Evolutionary conservation across 2,888 invertebrate species (phyloP).

Genomic region (Empis livida): DNA sequence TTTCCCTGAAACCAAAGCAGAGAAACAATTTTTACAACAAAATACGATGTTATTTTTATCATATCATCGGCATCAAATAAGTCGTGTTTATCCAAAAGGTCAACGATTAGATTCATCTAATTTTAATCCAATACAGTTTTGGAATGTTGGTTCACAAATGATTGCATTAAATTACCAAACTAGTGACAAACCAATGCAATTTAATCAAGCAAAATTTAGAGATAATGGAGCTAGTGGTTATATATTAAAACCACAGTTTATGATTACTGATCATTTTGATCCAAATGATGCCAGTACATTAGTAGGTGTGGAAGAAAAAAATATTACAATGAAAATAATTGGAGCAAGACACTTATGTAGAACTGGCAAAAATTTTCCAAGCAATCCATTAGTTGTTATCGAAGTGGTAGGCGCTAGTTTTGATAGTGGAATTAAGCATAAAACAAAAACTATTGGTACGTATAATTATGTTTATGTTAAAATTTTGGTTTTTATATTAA

Average conservation of each 20-base stretch:
- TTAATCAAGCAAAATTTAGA: conserved; percentile 85
- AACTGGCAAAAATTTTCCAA: conserved; percentile 69
- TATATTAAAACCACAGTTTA: conserved; percentile 78
- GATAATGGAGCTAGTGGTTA: conserved; percentile 91
- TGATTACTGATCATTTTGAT: conserved; percentile 65
- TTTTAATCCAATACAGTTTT: conserved; percentile 87
- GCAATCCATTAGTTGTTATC: conserved; percentile 78
- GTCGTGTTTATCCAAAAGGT: conserved; percentile 90
- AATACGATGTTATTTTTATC: conserved; percentile 58
- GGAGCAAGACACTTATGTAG: conserved; percentile 82
- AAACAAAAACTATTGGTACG: conserved; percentile 78
- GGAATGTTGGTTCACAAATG: conserved; percentile 96
- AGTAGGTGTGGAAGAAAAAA: conserved; percentile 45
- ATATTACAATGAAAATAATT: conserved; percentile 62
- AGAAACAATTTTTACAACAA: conserved; percentile 73
- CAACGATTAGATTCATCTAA: conserved; percentile 94
- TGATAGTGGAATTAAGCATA: conserved; percentile 69
- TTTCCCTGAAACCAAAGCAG: conserved; percentile 92
- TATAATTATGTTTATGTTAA: no score
- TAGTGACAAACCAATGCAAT: conserved; percentile 87
- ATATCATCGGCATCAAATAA: conserved; percentile 75
- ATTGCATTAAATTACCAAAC: conserved; percentile 97
- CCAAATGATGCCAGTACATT: conserved; percentile 57
- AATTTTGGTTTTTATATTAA: no score
- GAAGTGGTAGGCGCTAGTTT: conserved; percentile 81